Percentiles rank a stretch among this genome's conserved stretches.
Evolutionary conservation across 2,888 invertebrate species (phyloP).

Genomic region (Tachystola acroxantha): DNA sequence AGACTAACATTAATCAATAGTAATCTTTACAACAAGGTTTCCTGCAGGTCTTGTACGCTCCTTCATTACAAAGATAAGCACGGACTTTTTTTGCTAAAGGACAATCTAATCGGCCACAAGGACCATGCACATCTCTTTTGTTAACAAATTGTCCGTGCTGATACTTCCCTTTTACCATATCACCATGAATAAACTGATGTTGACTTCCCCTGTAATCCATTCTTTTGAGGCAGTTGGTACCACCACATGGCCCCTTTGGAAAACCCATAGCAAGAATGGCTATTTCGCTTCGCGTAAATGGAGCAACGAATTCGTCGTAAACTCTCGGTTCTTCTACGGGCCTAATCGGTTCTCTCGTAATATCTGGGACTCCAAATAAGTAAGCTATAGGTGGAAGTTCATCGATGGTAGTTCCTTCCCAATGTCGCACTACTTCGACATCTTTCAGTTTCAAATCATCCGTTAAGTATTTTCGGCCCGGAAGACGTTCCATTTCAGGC

Average conservation of each 20-base stretch:
- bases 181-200: slow-evolving; percentile 64
- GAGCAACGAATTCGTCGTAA: slow-evolving; percentile 61
- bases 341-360: slow-evolving; percentile 51
- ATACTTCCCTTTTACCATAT: slow-evolving; percentile 57
- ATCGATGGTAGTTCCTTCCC: slow-evolving; percentile 65
- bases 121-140: slow-evolving; percentile 66
- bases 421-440: slow-evolving; percentile 64
- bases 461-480: slow-evolving; percentile 58
- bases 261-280: slow-evolving; percentile 70
- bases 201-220: slow-evolving; percentile 69
- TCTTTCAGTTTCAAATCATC: slow-evolving; percentile 65
- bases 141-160: slow-evolving; percentile 65
- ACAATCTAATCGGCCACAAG: slow-evolving; percentile 67
- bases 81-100: slow-evolving; percentile 65
- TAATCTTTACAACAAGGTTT: slow-evolving; percentile 63
- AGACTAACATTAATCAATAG: too few relatives aligned
- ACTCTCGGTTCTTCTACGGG: slow-evolving; percentile 41
- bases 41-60: slow-evolving; percentile 59
- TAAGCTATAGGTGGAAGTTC: slow-evolving; percentile 60
- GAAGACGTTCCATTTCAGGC: slow-evolving; percentile 68
- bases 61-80: slow-evolving; percentile 52
- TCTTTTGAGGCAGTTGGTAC: slow-evolving; percentile 64
- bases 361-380: slow-evolving; percentile 65
- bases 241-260: slow-evolving; percentile 70
- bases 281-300: slow-evolving; percentile 56